These are phyloP conservation scores for Phylloscopus trochilus DNA, from an alignment of 2,113 vertebrate genomes.

Conservation along the genomic window DNA sequence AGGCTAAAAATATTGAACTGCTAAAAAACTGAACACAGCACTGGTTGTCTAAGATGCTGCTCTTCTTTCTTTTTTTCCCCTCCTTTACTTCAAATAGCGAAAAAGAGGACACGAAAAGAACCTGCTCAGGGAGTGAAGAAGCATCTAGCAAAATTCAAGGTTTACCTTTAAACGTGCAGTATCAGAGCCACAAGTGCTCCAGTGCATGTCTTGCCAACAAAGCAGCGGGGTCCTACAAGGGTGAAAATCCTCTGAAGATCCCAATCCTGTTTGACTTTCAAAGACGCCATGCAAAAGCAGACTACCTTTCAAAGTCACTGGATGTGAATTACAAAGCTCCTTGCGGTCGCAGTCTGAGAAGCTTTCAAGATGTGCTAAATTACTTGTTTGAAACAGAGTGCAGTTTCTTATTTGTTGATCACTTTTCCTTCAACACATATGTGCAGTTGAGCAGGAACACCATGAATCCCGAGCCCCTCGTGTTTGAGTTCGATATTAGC, in stretches of 20 bases:
- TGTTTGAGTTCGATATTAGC: slow-evolving; percentile 85
- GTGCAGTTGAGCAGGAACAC: slow-evolving; percentile 75
- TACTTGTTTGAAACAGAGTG: slow-evolving; percentile 84
- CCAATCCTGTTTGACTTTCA: slow-evolving; percentile 85
- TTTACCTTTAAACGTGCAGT: slow-evolving; percentile 5
- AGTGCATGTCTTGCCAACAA: slow-evolving; percentile 73
- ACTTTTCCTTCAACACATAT: slow-evolving; percentile 87
- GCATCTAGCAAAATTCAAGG: background rate
- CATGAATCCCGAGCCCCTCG: slow-evolving; percentile 32
- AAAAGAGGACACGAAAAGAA: background rate
- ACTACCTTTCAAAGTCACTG: slow-evolving; percentile 47
- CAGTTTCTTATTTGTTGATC: slow-evolving; percentile 82
- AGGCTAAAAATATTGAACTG: background rate
- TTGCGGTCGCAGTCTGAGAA: slow-evolving; percentile 84
- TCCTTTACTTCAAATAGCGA: slow-evolving; percentile 24
- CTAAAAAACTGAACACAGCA: background rate
- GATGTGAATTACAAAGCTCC: slow-evolving; percentile 87
- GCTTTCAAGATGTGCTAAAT: slow-evolving; percentile 78
- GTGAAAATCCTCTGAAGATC: slow-evolving; percentile 84
- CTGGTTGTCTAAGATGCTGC: background rate
- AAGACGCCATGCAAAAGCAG: slow-evolving; percentile 74
- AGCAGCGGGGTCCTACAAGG: slow-evolving; percentile 62
- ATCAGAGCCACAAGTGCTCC: slow-evolving; percentile 74
- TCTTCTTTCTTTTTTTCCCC: background rate
- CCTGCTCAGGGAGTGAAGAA: background rate